Evolutionary conservation across 2,797 vertebrate genomes (phyloP).

Genomic region (Pipistrellus pipistrellus): DNA sequence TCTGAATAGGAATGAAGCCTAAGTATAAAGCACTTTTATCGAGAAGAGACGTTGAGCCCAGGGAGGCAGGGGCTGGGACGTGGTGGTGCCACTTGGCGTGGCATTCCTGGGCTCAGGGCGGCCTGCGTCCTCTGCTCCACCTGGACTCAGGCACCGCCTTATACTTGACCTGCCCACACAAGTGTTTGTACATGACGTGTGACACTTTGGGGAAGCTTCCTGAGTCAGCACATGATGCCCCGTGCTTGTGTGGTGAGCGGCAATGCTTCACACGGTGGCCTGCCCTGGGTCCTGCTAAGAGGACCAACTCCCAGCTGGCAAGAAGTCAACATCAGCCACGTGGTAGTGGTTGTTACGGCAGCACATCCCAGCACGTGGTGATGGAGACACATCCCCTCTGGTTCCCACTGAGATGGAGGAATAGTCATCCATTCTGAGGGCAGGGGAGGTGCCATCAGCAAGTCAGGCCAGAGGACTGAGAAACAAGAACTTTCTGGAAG

Average conservation of each 20-base stretch:
- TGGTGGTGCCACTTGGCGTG: too few relatives aligned
- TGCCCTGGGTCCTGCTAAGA: background rate
- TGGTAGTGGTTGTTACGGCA: background rate
- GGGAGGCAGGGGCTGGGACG: too few relatives aligned
- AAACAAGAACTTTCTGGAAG: background rate
- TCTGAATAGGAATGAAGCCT: background rate
- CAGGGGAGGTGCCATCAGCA: background rate
- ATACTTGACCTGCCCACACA: background rate
- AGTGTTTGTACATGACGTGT: fast-evolving
- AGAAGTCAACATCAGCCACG: fast-evolving
- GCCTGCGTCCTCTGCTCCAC: background rate
- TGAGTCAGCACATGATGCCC: fast-evolving
- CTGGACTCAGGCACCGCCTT: background rate
- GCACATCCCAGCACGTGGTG: background rate
- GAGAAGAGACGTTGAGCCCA: background rate
- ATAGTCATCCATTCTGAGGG: background rate
- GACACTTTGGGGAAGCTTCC: background rate
- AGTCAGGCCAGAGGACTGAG: background rate
- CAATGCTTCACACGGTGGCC: background rate
- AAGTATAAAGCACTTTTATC: fast-evolving
- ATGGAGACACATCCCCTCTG: background rate
- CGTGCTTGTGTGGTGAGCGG: fast-evolving
- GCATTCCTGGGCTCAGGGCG: background rate
- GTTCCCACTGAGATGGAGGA: background rate
- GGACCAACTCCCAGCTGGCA: too few relatives aligned